Base-by-base conservation (phyloP, 2,888 invertebrate species). In the Lithophane ornitopus region DNA sequence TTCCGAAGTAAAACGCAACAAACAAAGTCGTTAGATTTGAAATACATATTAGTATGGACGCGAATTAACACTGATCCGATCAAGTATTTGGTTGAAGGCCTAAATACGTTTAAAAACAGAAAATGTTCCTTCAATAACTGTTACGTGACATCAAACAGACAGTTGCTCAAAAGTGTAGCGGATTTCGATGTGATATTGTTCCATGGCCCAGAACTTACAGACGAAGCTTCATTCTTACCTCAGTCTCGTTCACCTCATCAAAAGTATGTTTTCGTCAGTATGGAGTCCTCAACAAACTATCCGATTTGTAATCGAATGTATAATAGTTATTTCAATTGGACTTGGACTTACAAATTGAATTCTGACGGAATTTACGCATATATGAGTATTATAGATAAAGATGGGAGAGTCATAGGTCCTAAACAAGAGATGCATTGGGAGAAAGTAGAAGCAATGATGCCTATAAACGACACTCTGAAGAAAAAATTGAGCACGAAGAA, bases 11-110 rank as follows among this genome's bases (percentile, higher is more conserved):
- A 7, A 58, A 28, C 3, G 16, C 16, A 58, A 16, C 16, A 56
- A 7, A 46, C 46, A 16, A 46, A 46, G 16, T 34, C 34, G 34
- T 34, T 34, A 34, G 34, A 34, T 34, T 69, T 92, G 9, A 94
- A 93, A 86, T 91, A 93, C 72, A 91, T 95, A 76, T 82, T 94
- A 59, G 85, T 90, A 75, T 95, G 94, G 94, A 94, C 86, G 6
- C 12, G 12, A 3, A 77, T 90, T 12, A 75, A 81, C 8, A 85
- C 74, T 9, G 89, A 91, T 9, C 94, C 94, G 0, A 74, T 89
- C 14, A n/a, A 19, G 8, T 11, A 65, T 59, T 89, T 95, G 80
- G 87, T 87, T 16, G 70, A 81, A 46, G 94, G 93, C 1, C 84
- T 68, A 34, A 78, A 88, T 26, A 89, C 89, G 11, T 95, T 95